These are phyloP conservation scores for Mustela lutreola DNA, from an alignment of 2,113 vertebrate genomes.

Conservation along the genomic window DNA sequence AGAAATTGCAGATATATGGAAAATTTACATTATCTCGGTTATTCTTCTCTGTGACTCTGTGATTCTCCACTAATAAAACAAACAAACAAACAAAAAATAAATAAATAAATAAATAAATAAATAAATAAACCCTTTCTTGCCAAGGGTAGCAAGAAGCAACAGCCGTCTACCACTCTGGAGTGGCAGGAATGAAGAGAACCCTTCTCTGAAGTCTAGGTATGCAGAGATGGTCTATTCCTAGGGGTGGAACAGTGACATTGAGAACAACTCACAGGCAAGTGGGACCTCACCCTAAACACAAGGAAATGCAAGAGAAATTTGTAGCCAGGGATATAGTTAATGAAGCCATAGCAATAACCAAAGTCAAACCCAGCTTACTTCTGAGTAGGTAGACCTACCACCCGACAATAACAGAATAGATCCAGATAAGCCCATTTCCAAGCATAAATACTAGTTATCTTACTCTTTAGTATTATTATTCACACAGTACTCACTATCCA, in stretches of 20 bases:
- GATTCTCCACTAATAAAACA: background rate
- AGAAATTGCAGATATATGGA: background rate
- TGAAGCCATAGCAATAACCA: background rate
- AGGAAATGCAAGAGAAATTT: background rate
- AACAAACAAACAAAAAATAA: background rate
- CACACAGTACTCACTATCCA: background rate
- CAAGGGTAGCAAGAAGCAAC: background rate
- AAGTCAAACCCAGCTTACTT: background rate
- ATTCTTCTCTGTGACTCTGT: background rate
- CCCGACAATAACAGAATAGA: background rate
- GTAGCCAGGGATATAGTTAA: background rate
- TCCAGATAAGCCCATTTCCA: background rate
- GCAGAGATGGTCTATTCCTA: background rate
- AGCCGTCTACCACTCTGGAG: background rate
- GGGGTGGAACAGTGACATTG: background rate
- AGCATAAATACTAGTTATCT: background rate
- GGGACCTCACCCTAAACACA: background rate
- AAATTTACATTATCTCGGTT: background rate
- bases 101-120: no score
- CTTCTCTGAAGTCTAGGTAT: no score
- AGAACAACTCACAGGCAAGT: background rate
- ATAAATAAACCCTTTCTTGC: background rate
- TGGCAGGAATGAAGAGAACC: background rate
- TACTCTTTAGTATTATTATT: background rate
- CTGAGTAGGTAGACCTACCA: background rate